Conservation (phyloP, 2,113 vertebrate species). For the Irena cyanogastra region DNA sequence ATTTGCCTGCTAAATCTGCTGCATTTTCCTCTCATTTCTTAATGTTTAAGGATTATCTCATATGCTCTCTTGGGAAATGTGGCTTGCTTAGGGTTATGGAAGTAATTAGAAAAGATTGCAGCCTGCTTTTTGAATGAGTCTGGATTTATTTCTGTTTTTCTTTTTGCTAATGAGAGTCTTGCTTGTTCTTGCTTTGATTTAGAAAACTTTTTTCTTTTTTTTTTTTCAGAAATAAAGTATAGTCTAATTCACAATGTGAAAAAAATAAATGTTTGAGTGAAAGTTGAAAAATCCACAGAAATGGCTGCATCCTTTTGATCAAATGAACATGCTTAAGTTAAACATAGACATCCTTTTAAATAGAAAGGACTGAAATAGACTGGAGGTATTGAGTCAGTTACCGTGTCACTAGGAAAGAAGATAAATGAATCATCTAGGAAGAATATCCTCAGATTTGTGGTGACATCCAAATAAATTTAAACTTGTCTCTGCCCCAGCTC, state of each 20-base stretch:
- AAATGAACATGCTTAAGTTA: background rate
- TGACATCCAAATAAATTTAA: background rate
- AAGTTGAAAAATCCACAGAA: background rate
- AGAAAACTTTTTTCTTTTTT: background rate
- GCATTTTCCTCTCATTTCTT: background rate
- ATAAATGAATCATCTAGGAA: background rate
- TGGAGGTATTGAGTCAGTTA: background rate
- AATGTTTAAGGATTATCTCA: constrained; percentile 40
- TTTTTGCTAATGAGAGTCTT: constrained; percentile 32
- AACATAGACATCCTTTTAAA: background rate
- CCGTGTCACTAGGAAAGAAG: background rate
- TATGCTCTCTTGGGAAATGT: constrained; percentile 2
- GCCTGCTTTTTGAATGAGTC: constrained; percentile 36
- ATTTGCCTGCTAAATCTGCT: constrained; percentile 12
- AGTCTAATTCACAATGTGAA: background rate
- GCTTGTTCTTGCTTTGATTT: constrained; percentile 18
- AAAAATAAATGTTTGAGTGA: background rate
- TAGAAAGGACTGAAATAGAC: background rate
- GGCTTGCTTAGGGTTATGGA: constrained; percentile 25
- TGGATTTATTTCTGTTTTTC: constrained; percentile 43
- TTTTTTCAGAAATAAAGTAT: background rate
- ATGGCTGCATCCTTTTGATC: background rate
- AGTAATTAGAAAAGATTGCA: constrained; percentile 43
- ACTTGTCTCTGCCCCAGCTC: background rate
- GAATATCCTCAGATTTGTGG: background rate